phyloP scores from a whole-genome alignment of 1,140 invertebrate species.

The Micrasema longulum region DNA sequence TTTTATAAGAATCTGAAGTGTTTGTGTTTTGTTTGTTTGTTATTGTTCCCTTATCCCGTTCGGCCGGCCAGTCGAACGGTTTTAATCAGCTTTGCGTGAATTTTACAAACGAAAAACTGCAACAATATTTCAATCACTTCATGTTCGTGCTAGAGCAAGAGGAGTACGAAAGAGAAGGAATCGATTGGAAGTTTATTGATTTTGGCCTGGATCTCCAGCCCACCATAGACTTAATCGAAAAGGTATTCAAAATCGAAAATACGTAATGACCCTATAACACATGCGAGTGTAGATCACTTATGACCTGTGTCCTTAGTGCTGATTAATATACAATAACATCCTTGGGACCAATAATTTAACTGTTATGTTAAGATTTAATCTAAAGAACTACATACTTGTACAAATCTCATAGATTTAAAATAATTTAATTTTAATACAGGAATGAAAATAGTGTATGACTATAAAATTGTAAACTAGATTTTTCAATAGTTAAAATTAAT shows the following conservation, averaged over 20 bases:
- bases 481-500: no score
- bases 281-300: constrained; percentile 19
- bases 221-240: constrained; percentile 94
- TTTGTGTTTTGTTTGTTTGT: constrained; percentile 60
- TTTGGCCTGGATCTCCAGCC: constrained; percentile 94
- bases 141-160: constrained; percentile 98
- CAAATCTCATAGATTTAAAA: constrained; percentile 1
- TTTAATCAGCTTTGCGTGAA: constrained; percentile 98
- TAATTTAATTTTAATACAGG: constrained; percentile 5
- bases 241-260: constrained; percentile 72
- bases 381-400: background rate
- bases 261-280: constrained; percentile 23
- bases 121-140: constrained; percentile 97
- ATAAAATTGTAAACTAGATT: no score
- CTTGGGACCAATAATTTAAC: constrained; percentile 26
- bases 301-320: constrained; percentile 13
- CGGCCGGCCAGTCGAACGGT: constrained; percentile 81
- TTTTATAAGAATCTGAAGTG: no score
- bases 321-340: constrained; percentile 21
- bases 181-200: constrained; percentile 93
- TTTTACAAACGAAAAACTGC: constrained; percentile 96
- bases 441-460: constrained; percentile 35
- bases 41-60: constrained; percentile 59
- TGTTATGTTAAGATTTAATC: constrained; percentile 11
- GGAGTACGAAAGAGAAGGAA: constrained; percentile 92